Base-by-base conservation (phyloP, 2,797 vertebrate species). In the Chrysocyon brachyurus region DNA sequence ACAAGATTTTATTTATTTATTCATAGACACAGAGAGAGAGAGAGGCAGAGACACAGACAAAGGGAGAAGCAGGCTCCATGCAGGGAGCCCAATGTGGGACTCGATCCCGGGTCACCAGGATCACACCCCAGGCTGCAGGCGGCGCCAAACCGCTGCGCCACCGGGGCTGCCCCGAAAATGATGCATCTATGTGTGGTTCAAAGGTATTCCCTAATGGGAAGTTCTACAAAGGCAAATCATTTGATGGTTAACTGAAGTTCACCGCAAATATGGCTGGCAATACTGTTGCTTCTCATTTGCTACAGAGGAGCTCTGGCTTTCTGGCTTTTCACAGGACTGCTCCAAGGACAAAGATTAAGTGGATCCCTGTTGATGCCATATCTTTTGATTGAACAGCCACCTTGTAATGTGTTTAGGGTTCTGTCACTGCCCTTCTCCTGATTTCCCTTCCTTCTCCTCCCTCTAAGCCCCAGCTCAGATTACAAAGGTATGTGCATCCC, bases 331-430 rank as follows among this genome's bases (percentile, higher is more conserved):
- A 79, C 63, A 88, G 88, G 36, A 93, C 92, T 83, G 17, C 36
- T 88, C 52, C 56, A 85, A 96, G 91, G 90, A 90, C 92, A 95
- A 57, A 97, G 94, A 95, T 96, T 75, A 96, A 97, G 95, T 90
- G 84, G 81, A 28, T 94, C 72, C 83, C 70, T 79, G 21, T 81
- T 89, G 94, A 87, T 92, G 81, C 57, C 6, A 0, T 92, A n/a
- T 93, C 59, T 94, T 97, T 97, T 79, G 77, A 88, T 83, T 79
- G 56, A 96, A 64, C 46, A 93, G 87, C 40, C 2, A 31, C 82
- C 36, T 85, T 40, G 52, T 36, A 28, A n/a, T 89, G 82, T 56
- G 33, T 61, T 15, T 88, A 22, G 24, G 84, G 77, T 63, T 68
- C 86, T 78, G 86, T 61, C 49, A 52, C 14, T 83, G 73, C 63